These are phyloP conservation scores for Enteromius mattozi DNA, from an alignment of 2,797 vertebrate genomes.

Conservation along the genomic window DNA sequence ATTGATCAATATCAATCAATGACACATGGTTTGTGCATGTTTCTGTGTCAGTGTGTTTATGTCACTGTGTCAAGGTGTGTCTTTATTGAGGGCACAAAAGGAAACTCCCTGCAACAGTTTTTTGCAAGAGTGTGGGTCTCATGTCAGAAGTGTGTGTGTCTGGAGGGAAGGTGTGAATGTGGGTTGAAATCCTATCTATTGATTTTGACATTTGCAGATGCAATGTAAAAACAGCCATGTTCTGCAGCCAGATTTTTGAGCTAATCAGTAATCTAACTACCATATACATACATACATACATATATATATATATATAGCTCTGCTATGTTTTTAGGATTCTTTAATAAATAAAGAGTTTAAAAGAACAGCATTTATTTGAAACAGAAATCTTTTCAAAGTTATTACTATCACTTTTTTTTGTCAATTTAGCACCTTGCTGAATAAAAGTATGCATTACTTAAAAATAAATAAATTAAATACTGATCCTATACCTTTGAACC, in stretches of 20 bases:
- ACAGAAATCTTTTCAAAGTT: neutral
- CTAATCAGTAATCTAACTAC: neutral
- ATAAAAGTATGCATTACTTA: neutral
- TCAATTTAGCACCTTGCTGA: neutral
- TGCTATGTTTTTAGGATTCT: neutral
- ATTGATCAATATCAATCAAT: neutral
- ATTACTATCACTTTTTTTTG: neutral
- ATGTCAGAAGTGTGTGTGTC: neutral
- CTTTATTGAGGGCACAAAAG: slow-evolving; percentile 72
- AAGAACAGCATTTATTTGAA: neutral
- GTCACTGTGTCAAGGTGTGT: slow-evolving; percentile 82
- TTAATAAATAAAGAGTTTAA: neutral
- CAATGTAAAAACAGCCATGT: neutral
- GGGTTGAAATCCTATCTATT: neutral
- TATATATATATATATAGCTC: neutral
- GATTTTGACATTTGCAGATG: neutral
- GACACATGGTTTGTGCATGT: slow-evolving; percentile 5
- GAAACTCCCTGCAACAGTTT: slow-evolving; percentile 64
- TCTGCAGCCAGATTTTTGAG: neutral
- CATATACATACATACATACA: neutral
- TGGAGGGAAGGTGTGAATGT: neutral
- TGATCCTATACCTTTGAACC: neutral
- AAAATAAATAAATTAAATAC: no score
- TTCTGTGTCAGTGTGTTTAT: slow-evolving; percentile 73
- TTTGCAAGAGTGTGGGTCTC: slow-evolving; percentile 17